These are phyloP conservation scores for Notolabrus celidotus DNA, from an alignment of 2,797 vertebrate genomes.

Conservation along the genomic window DNA sequence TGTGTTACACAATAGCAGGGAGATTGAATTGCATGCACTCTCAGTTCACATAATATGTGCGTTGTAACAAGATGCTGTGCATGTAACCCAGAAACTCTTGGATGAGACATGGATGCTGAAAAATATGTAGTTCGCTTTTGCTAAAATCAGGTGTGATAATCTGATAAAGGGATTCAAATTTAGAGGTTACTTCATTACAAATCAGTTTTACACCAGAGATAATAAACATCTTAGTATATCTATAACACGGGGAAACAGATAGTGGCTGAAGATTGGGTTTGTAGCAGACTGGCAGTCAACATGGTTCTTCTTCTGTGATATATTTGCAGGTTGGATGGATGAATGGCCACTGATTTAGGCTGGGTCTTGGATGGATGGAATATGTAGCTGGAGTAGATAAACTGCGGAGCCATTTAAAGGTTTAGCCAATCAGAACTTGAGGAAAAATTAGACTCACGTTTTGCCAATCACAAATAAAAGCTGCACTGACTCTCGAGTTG, in stretches of 20 bases:
- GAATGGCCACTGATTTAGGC: background rate
- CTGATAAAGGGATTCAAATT: too few species aligned
- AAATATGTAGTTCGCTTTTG: background rate
- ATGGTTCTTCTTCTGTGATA: background rate
- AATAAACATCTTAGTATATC: background rate
- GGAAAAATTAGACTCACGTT: constrained; percentile 7
- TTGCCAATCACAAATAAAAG: too few species aligned
- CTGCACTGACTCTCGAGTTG: too few species aligned
- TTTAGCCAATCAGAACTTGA: background rate
- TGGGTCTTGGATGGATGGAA: too few species aligned
- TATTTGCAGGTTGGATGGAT: background rate
- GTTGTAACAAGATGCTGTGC: constrained; percentile 54
- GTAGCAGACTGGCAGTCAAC: background rate
- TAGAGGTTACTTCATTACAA: too few species aligned
- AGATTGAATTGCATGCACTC: constrained; percentile 55
- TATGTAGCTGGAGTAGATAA: too few species aligned
- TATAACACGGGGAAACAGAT: background rate
- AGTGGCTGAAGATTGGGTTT: background rate
- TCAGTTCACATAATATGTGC: constrained; percentile 37
- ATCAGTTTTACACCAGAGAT: too few species aligned
- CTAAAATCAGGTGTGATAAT: constrained; percentile 9
- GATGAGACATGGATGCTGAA: constrained; percentile 14
- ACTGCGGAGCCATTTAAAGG: too few species aligned
- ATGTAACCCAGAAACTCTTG: constrained; percentile 20
- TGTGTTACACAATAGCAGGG: constrained; percentile 36